Conservation (phyloP, 2,797 vertebrate species). For the Anniella stebbinsi region DNA sequence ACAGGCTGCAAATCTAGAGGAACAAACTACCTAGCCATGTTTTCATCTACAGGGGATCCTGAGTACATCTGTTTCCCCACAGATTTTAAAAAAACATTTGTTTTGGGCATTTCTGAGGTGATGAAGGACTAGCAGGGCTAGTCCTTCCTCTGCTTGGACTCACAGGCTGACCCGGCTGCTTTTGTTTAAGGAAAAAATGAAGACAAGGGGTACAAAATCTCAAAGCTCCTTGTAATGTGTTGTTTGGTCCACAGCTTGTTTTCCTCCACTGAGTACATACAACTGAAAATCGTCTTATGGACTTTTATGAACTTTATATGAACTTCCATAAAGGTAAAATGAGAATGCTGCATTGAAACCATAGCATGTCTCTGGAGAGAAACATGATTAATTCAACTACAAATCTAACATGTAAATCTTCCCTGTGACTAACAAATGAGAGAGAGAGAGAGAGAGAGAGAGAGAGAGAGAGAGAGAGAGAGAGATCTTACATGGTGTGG, state of each 20-base stretch:
- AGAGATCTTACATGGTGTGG: not conserved
- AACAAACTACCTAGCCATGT: not conserved
- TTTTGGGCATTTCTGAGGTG: not conserved
- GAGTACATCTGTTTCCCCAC: not conserved
- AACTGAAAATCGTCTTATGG: not conserved
- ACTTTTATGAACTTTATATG: not conserved
- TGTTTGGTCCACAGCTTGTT: not conserved
- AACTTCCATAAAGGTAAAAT: conserved; percentile 7
- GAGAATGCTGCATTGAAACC: not conserved
- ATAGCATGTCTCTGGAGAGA: not conserved
- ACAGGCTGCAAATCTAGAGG: not conserved
- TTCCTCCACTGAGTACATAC: not conserved
- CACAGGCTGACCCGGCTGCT: not conserved
- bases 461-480: too few species aligned
- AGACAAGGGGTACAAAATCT: not conserved
- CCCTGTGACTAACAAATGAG: not conserved
- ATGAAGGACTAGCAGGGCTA: too few species aligned
- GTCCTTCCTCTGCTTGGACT: not conserved
- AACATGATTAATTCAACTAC: not conserved
- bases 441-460: not conserved
- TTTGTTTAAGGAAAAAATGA: not conserved
- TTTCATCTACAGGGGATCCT: not conserved
- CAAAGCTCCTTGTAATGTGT: not conserved
- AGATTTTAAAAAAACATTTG: not conserved
- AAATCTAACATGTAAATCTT: not conserved